Percentiles rank a stretch among this genome's conserved stretches.
These are phyloP conservation scores for Lochmaea capreae DNA, from an alignment of 2,888 invertebrate species.

Conservation along the genomic window DNA sequence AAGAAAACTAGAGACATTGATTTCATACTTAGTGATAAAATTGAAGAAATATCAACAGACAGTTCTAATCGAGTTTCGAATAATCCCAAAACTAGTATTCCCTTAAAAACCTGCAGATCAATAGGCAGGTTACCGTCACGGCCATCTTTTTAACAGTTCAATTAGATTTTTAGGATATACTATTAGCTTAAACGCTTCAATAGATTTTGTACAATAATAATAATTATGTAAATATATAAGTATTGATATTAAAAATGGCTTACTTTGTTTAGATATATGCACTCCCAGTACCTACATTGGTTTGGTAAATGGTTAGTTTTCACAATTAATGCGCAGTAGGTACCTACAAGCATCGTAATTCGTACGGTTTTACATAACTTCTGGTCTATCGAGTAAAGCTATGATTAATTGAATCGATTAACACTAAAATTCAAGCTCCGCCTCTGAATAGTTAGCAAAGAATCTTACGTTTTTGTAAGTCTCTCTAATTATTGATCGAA, in stretches of 20 bases:
- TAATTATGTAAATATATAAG: conserved; percentile 7
- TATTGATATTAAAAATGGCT: background rate
- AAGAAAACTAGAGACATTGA: conserved; percentile 65
- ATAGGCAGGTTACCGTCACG: conserved; percentile 58
- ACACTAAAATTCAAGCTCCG: too few relatives aligned
- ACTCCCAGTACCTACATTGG: too few relatives aligned
- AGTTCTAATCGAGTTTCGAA: conserved; percentile 17
- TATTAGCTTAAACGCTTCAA: conserved; percentile 4
- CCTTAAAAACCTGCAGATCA: conserved; percentile 54
- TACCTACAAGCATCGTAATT: too few relatives aligned
- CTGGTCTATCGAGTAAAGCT: too few relatives aligned
- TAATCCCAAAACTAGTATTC: conserved; percentile 26
- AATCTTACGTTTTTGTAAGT: too few relatives aligned
- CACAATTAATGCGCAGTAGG: too few relatives aligned
- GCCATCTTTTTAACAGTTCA: conserved; percentile 57
- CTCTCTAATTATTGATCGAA: too few relatives aligned
- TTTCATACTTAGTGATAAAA: conserved; percentile 48
- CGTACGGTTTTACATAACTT: too few relatives aligned
- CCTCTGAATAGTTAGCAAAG: too few relatives aligned
- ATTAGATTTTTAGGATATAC: background rate
- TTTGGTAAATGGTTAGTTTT: too few relatives aligned
- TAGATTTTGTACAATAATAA: conserved; percentile 10
- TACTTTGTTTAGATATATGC: background rate
- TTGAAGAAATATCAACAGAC: conserved; percentile 38
- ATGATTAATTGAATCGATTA: too few relatives aligned